Conservation (phyloP, 1,140 invertebrate genomes). For the Aporrectodea caliginosa region DNA sequence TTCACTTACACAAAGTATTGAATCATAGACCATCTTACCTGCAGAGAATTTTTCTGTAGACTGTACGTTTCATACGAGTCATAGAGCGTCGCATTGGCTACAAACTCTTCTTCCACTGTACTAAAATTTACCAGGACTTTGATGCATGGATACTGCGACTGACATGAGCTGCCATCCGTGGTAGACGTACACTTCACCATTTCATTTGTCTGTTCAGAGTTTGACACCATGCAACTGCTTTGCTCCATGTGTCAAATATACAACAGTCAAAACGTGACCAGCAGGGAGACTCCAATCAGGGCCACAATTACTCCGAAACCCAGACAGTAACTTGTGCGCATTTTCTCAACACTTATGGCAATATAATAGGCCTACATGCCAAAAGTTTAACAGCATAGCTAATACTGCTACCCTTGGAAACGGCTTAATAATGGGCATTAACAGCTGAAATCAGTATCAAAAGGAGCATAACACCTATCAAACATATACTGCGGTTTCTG, state of each 20-base stretch:
- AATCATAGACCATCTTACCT: too few relatives aligned
- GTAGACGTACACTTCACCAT: slow-evolving; percentile 24
- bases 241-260: slow-evolving; percentile 25
- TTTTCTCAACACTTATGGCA: slow-evolving; percentile 2
- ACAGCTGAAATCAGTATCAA: too few relatives aligned
- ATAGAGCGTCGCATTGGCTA: slow-evolving; percentile 29
- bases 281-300: slow-evolving; percentile 27
- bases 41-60: slow-evolving; percentile 18
- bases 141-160: slow-evolving; percentile 21
- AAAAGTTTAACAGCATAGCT: too few relatives aligned
- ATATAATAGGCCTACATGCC: too few relatives aligned
- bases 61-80: slow-evolving; percentile 29
- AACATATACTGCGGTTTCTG: too few relatives aligned
- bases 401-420: too few relatives aligned
- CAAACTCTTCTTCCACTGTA: slow-evolving; percentile 7
- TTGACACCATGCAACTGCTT: slow-evolving; percentile 1
- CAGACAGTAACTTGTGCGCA: slow-evolving; percentile 28
- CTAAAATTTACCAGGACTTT: slow-evolving; percentile 27
- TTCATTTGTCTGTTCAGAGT: neutral
- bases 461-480: too few relatives aligned
- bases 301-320: slow-evolving; percentile 30
- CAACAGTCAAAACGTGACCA: slow-evolving; percentile 25
- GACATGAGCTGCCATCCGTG: slow-evolving; percentile 20
- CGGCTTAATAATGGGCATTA: too few relatives aligned
- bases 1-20: too few relatives aligned